Conservation (phyloP, 2,113 vertebrate genomes). For the Otocyon megalotis region DNA sequence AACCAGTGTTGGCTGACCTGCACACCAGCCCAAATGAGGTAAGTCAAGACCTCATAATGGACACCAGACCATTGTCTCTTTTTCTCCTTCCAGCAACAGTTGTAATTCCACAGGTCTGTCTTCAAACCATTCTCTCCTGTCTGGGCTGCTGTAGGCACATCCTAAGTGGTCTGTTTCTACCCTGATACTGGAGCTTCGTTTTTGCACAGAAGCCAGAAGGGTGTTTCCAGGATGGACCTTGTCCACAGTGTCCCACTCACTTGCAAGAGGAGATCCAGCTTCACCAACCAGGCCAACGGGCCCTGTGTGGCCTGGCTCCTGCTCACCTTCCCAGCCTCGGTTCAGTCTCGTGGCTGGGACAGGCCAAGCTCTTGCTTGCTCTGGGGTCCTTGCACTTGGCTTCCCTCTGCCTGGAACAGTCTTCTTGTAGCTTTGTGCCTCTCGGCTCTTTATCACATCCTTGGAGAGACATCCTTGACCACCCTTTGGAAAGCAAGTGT, state of each 20-base stretch:
- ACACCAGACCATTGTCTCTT: background rate
- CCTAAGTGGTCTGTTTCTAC: background rate
- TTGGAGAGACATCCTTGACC: background rate
- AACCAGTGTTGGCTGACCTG: background rate
- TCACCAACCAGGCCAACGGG: background rate
- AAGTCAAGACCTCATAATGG: background rate
- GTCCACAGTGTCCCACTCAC: fast-evolving
- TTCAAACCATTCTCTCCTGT: background rate
- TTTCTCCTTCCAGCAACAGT: background rate
- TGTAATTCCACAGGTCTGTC: background rate
- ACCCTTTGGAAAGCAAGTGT: background rate
- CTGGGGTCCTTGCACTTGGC: background rate
- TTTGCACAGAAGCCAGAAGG: background rate
- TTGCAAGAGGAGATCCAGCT: background rate
- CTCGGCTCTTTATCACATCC: background rate
- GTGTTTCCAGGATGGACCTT: background rate
- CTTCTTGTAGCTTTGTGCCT: background rate
- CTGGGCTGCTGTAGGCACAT: background rate
- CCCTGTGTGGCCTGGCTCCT: background rate
- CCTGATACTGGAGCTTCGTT: background rate
- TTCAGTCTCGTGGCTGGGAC: background rate
- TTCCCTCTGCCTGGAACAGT: background rate
- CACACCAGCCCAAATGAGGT: background rate
- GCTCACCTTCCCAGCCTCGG: background rate
- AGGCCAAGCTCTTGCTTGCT: background rate